Evolutionary conservation across 2,797 vertebrate genomes (phyloP).

Genomic region (Acestrorhynchus altus): DNA sequence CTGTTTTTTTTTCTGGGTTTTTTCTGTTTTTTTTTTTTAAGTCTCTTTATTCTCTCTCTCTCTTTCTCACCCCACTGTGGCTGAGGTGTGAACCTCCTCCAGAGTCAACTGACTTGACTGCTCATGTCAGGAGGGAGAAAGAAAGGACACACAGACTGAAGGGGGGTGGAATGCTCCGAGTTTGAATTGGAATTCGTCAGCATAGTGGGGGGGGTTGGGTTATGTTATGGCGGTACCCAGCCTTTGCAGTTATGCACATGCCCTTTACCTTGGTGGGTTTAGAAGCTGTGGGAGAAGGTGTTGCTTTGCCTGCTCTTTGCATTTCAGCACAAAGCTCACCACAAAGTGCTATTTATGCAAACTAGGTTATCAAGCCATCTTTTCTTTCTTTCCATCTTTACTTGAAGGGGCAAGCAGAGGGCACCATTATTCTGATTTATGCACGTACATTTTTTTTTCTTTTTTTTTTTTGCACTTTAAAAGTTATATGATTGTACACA

Average conservation of each 20-base stretch:
- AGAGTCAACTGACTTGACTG: background rate
- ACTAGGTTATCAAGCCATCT: background rate
- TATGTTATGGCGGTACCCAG: too few relatives aligned
- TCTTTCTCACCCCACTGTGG: background rate
- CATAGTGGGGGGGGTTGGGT: background rate
- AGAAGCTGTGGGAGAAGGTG: constrained; percentile 25
- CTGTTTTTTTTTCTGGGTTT: constrained; percentile 71
- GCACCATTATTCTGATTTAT: background rate
- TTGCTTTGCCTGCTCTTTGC: constrained; percentile 14
- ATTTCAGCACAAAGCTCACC: background rate
- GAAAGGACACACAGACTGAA: background rate
- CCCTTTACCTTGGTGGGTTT: constrained; percentile 13
- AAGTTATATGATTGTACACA: background rate
- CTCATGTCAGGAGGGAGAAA: background rate
- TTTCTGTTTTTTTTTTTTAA: constrained; percentile 62
- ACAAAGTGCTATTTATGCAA: constrained; percentile 26
- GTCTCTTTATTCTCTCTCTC: background rate
- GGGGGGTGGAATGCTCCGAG: background rate
- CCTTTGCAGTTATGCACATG: background rate
- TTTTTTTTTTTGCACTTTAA: background rate
- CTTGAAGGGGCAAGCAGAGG: background rate
- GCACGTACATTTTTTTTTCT: background rate
- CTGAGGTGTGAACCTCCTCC: constrained; percentile 44
- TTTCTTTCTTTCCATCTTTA: too few relatives aligned
- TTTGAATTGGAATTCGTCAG: background rate